Evolutionary conservation across 1,140 invertebrate genomes (phyloP), one percentile per base, ranked within the genome.

Genomic region (Cylas formicarius): DNA sequence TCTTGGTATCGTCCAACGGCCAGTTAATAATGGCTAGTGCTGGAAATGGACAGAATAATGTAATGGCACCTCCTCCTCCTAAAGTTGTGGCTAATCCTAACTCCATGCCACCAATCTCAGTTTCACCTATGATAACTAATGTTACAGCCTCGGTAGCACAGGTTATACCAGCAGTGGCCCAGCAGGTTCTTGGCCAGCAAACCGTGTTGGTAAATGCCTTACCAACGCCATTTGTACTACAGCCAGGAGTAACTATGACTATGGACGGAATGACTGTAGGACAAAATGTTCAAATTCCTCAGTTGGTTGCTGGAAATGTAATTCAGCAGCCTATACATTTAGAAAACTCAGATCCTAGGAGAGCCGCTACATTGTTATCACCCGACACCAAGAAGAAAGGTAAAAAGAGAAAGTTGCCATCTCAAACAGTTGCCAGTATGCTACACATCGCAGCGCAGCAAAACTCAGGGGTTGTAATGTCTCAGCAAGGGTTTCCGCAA

Each of bases 151-250:
- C 81, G 14, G 73, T 84, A 5, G 77, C 75, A 13, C 81, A 81
- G 68, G 76, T 81, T 0, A 76, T 80, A 36, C 74, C 74, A 5
- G 70, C 72, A 2, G 72, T 72, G 57, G 69, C 70, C 36, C 77
- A 76, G 50, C 77, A 79, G 61, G 72, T 82, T 2, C 66, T 82
- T 18, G 78, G 79, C 2, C 85, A 87, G 58, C 83, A 82, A 11
- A 82, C 83, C 0, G 82, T 88, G 1, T 71, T 92, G 7, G 81
- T 90, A 1, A 90, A 90, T 56, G 81, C 85, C 0, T 70, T 90
- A 47, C 82, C 82, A 47, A 76, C 82, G 13, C 84, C 85, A 0
- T 83, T 87, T 33, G 75, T 87, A 6, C 76, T 90, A 32, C 86
- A 86, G 65, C 82, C 81, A 3, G 75, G 83, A 2, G 78, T 83